These are phyloP conservation scores for Paedocypris micromegethes DNA, from an alignment of 2,797 vertebrate species.

Conservation along the genomic window DNA sequence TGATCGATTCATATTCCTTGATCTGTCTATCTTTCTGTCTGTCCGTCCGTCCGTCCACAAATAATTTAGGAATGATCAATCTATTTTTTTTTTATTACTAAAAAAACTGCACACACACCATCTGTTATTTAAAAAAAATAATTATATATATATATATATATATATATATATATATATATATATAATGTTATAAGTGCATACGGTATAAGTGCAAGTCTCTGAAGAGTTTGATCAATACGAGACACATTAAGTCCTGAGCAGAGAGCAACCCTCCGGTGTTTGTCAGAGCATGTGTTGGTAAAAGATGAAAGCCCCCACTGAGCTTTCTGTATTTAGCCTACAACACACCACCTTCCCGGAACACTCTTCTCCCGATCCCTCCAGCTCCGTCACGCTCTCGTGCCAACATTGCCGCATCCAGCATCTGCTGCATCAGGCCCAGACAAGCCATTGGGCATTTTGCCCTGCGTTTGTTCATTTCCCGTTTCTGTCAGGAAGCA, in stretches of 20 bases:
- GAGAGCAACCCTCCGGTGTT: neutral
- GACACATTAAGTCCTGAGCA: neutral
- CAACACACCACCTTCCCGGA: conserved; percentile 11
- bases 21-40: no score
- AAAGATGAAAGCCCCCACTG: conserved; percentile 25
- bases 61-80: no score
- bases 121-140: no score
- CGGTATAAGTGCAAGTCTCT: no score
- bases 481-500: neutral
- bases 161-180: no score
- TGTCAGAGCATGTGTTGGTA: conserved; percentile 12
- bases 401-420: conserved; percentile 21
- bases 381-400: conserved; percentile 7
- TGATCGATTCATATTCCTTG: no score
- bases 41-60: no score
- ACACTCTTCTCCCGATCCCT: conserved; percentile 2
- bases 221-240: no score
- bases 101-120: no score
- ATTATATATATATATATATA: no score
- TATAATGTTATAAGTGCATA: no score
- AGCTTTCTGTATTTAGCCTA: conserved; percentile 27
- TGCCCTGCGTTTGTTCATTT: conserved; percentile 13
- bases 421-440: conserved; percentile 38
- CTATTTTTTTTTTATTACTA: no score
- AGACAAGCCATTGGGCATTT: conserved; percentile 27